Conservation (phyloP, 2,797 vertebrate genomes). For the Acanthiza pusilla region DNA sequence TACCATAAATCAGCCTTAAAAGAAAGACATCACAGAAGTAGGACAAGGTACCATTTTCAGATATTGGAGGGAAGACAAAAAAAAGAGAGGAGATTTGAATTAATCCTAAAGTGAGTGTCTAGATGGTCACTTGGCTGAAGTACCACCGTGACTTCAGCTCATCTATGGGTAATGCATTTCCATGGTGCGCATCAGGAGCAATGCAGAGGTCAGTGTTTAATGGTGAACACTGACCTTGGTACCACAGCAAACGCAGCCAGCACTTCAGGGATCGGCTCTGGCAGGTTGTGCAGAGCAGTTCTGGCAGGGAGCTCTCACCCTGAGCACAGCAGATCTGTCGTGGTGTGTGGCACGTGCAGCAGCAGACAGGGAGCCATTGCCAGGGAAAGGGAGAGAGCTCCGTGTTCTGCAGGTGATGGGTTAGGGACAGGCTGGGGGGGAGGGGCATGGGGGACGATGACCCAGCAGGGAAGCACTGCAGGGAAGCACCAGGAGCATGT, state of each 20-base stretch:
- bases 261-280: neutral
- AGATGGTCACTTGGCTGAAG: neutral
- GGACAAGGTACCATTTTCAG: neutral
- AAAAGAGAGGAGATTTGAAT: neutral
- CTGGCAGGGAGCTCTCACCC: neutral
- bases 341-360: neutral
- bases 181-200: neutral
- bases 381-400: neutral
- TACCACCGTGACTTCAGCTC: neutral
- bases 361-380: neutral
- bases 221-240: neutral
- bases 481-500: neutral
- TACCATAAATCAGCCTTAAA: slow-evolving; percentile 4
- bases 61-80: neutral
- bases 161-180: neutral
- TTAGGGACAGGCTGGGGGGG: neutral
- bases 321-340: fast-evolving
- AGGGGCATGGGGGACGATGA: neutral
- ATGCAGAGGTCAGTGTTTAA: neutral
- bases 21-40: neutral
- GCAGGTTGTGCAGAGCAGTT: neutral
- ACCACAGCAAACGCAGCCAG: neutral
- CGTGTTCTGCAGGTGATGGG: neutral
- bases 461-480: neutral
- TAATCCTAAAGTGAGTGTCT: neutral